Percentiles rank a stretch among this genome's conserved stretches.
Conservation (phyloP, 2,888 invertebrate genomes). For the Malthinus flaveolus region DNA sequence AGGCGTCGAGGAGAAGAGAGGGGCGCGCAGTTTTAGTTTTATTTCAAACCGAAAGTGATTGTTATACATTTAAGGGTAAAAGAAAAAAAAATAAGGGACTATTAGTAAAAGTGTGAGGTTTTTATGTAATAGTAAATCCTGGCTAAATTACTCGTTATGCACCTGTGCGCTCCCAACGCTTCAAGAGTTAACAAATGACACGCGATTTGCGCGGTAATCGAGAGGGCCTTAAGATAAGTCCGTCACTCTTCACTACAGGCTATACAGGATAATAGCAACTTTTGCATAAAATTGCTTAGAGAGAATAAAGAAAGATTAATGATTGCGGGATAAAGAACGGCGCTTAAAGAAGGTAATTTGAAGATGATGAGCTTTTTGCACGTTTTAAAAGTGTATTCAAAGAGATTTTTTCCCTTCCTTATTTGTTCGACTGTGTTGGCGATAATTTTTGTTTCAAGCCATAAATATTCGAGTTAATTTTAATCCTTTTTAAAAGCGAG, state of each 20-base stretch:
- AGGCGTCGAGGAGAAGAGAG: too few species aligned
- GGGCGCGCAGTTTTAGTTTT: too few species aligned
- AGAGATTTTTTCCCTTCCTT: not conserved
- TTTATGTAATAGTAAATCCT: slow-evolving; percentile 46
- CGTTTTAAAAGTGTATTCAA: slow-evolving; percentile 5
- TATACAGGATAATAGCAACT: slow-evolving; percentile 46
- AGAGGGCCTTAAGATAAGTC: slow-evolving; percentile 46
- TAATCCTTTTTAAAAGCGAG: slow-evolving; percentile 36
- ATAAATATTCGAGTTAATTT: slow-evolving; percentile 35
- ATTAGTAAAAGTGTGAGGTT: slow-evolving; percentile 32
- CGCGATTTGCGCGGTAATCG: slow-evolving; percentile 52
- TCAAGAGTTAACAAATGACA: slow-evolving; percentile 52
- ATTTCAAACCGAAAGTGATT: too few species aligned
- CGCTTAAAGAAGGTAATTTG: slow-evolving; percentile 42
- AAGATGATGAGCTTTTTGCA: slow-evolving; percentile 27
- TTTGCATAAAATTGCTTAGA: slow-evolving; percentile 50
- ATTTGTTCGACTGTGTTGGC: not conserved
- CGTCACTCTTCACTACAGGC: slow-evolving; percentile 41
- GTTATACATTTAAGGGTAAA: slow-evolving; percentile 12
- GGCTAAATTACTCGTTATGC: slow-evolving; percentile 49
- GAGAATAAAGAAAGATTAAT: slow-evolving; percentile 43
- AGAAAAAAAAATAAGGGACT: slow-evolving; percentile 21
- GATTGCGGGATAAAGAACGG: slow-evolving; percentile 41
- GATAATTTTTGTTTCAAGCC: slow-evolving; percentile 6
- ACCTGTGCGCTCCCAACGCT: slow-evolving; percentile 50